A percentile compares a stretch with the other conserved stretches of the same genome.
Evolutionary conservation across 2,797 vertebrate genomes (phyloP).

Genomic region (Sebastes nivosus): DNA sequence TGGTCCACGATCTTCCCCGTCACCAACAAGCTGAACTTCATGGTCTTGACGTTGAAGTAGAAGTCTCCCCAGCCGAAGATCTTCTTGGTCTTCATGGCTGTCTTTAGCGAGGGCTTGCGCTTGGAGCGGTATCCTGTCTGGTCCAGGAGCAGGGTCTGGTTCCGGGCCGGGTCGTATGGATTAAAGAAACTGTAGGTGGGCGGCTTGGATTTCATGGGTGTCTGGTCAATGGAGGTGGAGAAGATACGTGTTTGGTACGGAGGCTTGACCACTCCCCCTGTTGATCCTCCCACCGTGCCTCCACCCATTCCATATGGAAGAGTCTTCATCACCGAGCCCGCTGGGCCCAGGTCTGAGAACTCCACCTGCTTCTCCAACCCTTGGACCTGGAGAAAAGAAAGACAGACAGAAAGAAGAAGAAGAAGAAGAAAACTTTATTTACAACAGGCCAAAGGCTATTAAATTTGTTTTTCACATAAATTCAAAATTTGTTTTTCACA

Average conservation of each 20-base stretch:
- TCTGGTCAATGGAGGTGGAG: slow-evolving; percentile 76
- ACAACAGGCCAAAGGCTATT: neutral
- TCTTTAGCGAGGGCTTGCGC: slow-evolving; percentile 90
- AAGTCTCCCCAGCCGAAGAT: slow-evolving; percentile 98
- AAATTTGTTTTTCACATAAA: neutral
- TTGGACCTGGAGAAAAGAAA: slow-evolving; percentile 79
- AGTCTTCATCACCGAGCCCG: slow-evolving; percentile 82
- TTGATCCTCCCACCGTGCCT: slow-evolving; percentile 59
- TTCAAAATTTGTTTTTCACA: neutral
- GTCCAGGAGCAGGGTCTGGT: slow-evolving; percentile 86
- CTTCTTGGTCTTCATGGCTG: slow-evolving; percentile 91
- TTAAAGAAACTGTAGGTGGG: slow-evolving; percentile 80
- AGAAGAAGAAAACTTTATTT: neutral
- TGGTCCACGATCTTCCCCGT: slow-evolving; percentile 98
- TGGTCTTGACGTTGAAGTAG: slow-evolving; percentile 94
- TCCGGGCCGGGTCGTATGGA: slow-evolving; percentile 88
- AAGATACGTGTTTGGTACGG: slow-evolving; percentile 82
- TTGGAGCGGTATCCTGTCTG: slow-evolving; percentile 86
- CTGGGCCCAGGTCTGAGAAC: slow-evolving; percentile 86
- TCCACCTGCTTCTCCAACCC: slow-evolving; percentile 87
- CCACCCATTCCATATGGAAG: slow-evolving; percentile 80
- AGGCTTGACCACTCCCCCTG: slow-evolving; percentile 82
- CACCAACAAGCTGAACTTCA: slow-evolving; percentile 95
- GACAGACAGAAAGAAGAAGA: slow-evolving; percentile 3
- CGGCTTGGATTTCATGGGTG: slow-evolving; percentile 80